phyloP scores from a whole-genome alignment of 2,888 invertebrate species.

The Nudaria mundana region DNA sequence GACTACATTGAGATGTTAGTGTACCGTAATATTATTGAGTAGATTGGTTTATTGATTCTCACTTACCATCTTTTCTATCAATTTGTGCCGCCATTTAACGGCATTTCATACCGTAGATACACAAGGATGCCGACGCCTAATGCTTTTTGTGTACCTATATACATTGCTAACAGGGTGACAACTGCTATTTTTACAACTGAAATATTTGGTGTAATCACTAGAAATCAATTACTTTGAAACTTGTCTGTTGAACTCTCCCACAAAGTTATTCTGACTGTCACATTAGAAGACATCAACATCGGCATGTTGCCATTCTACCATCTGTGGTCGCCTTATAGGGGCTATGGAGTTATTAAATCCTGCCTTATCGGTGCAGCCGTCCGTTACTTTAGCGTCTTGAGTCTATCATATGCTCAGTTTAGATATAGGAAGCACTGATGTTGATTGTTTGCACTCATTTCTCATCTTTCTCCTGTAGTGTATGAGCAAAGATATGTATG shows the following conservation, averaged over 20 bases:
- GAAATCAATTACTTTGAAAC: slow-evolving; percentile 36
- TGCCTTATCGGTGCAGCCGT: slow-evolving; percentile 60
- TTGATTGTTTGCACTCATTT: slow-evolving; percentile 10
- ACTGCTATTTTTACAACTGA: slow-evolving; percentile 48
- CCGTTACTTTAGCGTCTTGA: slow-evolving; percentile 64
- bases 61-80: too few relatives aligned
- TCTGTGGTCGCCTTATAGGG: slow-evolving; percentile 59
- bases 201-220: slow-evolving; percentile 44
- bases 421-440: slow-evolving; percentile 13
- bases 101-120: too few relatives aligned
- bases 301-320: slow-evolving; percentile 34
- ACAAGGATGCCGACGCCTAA: too few relatives aligned
- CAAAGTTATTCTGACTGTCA: background rate
- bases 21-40: too few relatives aligned
- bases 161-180: too few relatives aligned
- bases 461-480: background rate
- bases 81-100: too few relatives aligned
- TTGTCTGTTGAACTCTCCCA: slow-evolving; percentile 16
- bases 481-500: too few relatives aligned
- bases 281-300: slow-evolving; percentile 38
- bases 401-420: slow-evolving; percentile 25
- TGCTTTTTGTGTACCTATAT: too few relatives aligned
- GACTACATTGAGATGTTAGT: too few relatives aligned
- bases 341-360: slow-evolving; percentile 65
- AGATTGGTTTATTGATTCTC: too few relatives aligned